Percentiles rank a stretch among this genome's conserved stretches.
Evolutionary conservation across 2,888 invertebrate genomes (phyloP).

Genomic region (Machimus rusticus): DNA sequence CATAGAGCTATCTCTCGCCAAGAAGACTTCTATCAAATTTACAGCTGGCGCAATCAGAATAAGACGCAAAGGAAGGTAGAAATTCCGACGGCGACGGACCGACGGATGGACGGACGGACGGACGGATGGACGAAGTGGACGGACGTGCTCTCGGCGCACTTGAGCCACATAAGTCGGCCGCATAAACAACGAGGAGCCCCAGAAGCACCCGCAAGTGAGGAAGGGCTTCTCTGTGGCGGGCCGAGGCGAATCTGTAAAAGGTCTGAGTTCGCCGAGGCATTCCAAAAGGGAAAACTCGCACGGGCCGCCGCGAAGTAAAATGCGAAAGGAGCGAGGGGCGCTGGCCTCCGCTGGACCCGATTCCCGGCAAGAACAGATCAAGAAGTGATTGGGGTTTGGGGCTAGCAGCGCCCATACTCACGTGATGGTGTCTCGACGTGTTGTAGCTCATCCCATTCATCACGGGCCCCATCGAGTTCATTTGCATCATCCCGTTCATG

Average conservation of each 20-base stretch:
- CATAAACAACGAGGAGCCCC: conserved; percentile 5
- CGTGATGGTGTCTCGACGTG: conserved; percentile 62
- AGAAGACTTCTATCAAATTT: conserved; percentile 28
- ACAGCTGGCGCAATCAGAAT: conserved; percentile 5
- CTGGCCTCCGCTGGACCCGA: not conserved
- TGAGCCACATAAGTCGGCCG: not conserved
- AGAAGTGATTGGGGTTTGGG: not conserved
- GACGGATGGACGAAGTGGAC: not conserved
- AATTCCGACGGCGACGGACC: not conserved
- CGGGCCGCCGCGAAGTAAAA: not conserved
- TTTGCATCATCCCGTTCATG: conserved; percentile 60
- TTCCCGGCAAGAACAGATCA: conserved; percentile 24
- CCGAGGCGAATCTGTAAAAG: conserved; percentile 38
- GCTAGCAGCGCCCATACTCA: conserved; percentile 52
- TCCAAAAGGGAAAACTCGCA: not conserved
- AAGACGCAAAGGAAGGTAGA: conserved; percentile 12
- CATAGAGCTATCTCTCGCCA: conserved; percentile 19
- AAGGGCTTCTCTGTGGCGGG: not conserved
- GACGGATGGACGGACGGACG: not conserved
- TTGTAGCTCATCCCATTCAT: conserved; percentile 59
- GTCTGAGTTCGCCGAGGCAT: conserved; percentile 30
- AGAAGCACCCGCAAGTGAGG: conserved; percentile 3
- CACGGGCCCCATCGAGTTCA: conserved; percentile 54
- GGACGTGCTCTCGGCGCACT: conserved; percentile 2
- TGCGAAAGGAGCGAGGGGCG: not conserved